phyloP scores from a whole-genome alignment of 2,797 vertebrate species.

The Parambassis ranga region DNA sequence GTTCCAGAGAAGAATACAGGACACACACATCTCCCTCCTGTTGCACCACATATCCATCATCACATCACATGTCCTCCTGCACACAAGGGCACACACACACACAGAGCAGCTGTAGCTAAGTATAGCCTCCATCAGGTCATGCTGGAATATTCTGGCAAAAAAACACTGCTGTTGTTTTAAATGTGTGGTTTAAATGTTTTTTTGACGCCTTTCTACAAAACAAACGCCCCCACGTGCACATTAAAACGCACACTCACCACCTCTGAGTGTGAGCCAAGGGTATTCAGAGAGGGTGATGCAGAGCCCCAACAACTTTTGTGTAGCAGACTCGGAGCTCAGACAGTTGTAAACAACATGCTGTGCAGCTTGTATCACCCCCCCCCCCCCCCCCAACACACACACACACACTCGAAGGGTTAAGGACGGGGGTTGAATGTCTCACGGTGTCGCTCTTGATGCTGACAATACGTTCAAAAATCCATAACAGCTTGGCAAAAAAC shows the following conservation, averaged over 20 bases:
- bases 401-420: too few species aligned
- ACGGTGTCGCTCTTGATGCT: too few species aligned
- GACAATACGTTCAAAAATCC: too few species aligned
- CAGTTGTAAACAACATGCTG: slow-evolving; percentile 48
- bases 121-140: slow-evolving; percentile 67
- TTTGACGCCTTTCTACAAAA: slow-evolving; percentile 17
- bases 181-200: too few species aligned
- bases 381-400: neutral
- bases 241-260: neutral
- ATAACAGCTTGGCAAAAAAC: slow-evolving; percentile 42
- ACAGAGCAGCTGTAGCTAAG: slow-evolving; percentile 71
- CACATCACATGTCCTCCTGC: slow-evolving; percentile 42
- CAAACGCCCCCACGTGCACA: slow-evolving; percentile 8
- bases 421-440: too few species aligned
- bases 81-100: slow-evolving; percentile 32
- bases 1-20: slow-evolving; percentile 10
- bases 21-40: neutral
- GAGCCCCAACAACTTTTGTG: too few species aligned
- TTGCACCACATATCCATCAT: slow-evolving; percentile 35
- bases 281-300: slow-evolving; percentile 27
- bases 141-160: slow-evolving; percentile 22
- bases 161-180: slow-evolving; percentile 23
- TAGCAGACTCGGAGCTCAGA: too few species aligned
- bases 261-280: slow-evolving; percentile 16
- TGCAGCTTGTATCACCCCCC: neutral